phyloP scores from a whole-genome alignment of 2,113 vertebrate genomes.

The Phylloscopus whistleri region DNA sequence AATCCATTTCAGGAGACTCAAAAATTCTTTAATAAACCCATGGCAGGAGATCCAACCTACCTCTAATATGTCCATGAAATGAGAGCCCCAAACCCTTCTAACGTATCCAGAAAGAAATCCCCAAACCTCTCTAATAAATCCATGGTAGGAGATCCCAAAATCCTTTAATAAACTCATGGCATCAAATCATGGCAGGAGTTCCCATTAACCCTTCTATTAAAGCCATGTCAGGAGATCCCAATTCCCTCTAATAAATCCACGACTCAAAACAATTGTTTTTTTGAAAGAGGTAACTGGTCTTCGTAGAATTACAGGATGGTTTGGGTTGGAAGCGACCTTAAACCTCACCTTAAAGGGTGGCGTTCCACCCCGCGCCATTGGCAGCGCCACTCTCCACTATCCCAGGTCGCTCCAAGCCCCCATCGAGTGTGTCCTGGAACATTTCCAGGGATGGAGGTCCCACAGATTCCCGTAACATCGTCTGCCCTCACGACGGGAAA shows the following conservation, averaged over 20 bases:
- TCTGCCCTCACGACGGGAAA: accelerated
- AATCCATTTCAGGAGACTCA: neutral
- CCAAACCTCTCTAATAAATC: neutral
- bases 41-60: neutral
- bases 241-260: accelerated
- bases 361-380: accelerated
- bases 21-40: neutral
- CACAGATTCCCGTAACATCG: accelerated
- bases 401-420: neutral
- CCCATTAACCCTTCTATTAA: too few relatives aligned
- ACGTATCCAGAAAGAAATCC: neutral
- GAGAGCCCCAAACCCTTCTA: neutral
- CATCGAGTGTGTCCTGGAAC: neutral
- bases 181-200: neutral
- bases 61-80: neutral
- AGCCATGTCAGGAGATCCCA: too few relatives aligned
- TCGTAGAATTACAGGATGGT: neutral
- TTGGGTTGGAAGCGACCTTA: too few relatives aligned
- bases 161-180: neutral
- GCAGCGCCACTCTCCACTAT: neutral
- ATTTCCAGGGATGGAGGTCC: accelerated
- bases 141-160: neutral
- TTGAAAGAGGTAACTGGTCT: neutral
- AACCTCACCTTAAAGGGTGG: neutral
- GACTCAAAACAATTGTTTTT: accelerated